Conservation (phyloP, 2,888 invertebrate species). For the Oscheius sp. region DNA sequence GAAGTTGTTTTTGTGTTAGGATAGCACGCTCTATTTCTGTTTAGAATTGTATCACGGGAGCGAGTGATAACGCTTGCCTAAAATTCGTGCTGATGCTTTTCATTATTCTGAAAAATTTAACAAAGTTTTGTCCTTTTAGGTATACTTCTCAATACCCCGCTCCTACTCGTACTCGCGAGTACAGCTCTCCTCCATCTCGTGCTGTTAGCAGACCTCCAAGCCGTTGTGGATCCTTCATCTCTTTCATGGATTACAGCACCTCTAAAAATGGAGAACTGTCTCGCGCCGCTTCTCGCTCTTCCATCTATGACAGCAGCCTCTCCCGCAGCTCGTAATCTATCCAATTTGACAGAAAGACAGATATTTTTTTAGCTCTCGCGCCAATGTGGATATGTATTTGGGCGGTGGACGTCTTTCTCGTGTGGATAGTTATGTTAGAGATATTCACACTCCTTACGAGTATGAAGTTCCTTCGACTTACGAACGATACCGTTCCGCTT, state of each 20-base stretch:
- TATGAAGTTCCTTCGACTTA: slow-evolving; percentile 62
- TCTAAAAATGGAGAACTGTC: slow-evolving; percentile 67
- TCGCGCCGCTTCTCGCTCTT: slow-evolving; percentile 61
- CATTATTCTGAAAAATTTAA: background rate
- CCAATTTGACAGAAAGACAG: background rate
- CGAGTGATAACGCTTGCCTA: slow-evolving; percentile 22
- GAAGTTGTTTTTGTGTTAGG: background rate
- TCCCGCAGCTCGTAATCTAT: slow-evolving; percentile 60
- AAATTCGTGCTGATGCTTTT: background rate
- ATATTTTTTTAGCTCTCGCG: slow-evolving; percentile 64
- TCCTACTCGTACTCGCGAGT: slow-evolving; percentile 66
- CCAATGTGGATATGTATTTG: slow-evolving; percentile 65
- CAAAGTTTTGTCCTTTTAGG: slow-evolving; percentile 23
- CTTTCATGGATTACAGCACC: slow-evolving; percentile 67
- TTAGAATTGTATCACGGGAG: slow-evolving; percentile 21
- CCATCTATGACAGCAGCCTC: slow-evolving; percentile 62
- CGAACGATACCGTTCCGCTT: slow-evolving; percentile 64
- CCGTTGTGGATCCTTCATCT: slow-evolving; percentile 64
- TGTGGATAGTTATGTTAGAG: slow-evolving; percentile 68
- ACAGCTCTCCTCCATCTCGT: slow-evolving; percentile 65
- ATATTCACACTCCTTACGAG: slow-evolving; percentile 61
- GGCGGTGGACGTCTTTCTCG: slow-evolving; percentile 68
- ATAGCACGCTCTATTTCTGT: background rate
- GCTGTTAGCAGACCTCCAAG: slow-evolving; percentile 62
- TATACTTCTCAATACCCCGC: slow-evolving; percentile 60